Base-by-base conservation (phyloP, 2,888 invertebrate genomes). In the Heteropelma amictum region DNA sequence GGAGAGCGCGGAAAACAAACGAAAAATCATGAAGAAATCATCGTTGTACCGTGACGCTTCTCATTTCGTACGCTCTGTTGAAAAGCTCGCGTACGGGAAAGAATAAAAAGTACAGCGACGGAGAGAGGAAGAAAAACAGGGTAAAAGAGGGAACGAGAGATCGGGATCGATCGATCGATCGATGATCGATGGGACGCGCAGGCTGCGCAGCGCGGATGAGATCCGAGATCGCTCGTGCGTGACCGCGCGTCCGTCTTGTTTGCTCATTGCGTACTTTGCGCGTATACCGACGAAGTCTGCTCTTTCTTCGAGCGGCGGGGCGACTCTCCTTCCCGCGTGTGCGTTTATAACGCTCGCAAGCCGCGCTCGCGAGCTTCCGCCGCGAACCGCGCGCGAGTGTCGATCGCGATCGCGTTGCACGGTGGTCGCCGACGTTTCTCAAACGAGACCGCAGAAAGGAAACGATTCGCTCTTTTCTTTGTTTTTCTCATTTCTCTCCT, bases 141-240 rank as follows among this genome's bases (percentile, higher is more conserved):
- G 28, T 28, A 19, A 54, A 12, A 54, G 33, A 63, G 19, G 17
- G 33, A 54, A 30, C 53, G 64, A 53, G 53, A 51, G 40, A 65
- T 40, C 40, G 14, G 47, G 38, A 70, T 70, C 64, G 71, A 72
- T 51, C n/a, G n/a, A 38, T 54, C 61, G 74, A 74, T 75, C 70
- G 74, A 70, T 60, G 74, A 58, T n/a, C n/a, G n/a, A n/a, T n/a
- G n/a, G n/a, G n/a, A n/a, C n/a, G n/a, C n/a, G n/a, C n/a, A n/a
- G n/a, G n/a, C n/a, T n/a, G n/a, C n/a, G 61, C 70, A 65, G 53
- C 70, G 26, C n/a, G 33, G 58, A 33, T 58, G 64, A 60, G 70
- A 74, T 74, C n/a, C 70, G 65, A 19, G 70, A 54, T 70, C 74
- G 70, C 33, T 75, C 74, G 74, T 75, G 74, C 74, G 70, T 75